Conservation (phyloP, 1,140 invertebrate genomes). For the Drosophila albomicans region DNA sequence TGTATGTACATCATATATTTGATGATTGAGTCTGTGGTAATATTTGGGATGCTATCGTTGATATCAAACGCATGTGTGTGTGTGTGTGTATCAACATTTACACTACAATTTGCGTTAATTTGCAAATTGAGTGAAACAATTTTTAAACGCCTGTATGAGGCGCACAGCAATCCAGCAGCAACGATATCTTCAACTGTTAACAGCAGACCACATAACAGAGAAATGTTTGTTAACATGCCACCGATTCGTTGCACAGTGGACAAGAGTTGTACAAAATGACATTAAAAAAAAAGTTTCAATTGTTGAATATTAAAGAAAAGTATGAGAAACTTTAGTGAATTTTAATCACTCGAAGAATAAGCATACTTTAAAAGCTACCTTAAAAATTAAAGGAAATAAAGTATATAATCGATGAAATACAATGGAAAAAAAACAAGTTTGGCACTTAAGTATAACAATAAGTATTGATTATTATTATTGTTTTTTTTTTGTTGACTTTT, state of each 20-base stretch:
- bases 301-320: background rate
- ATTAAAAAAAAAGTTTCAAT: background rate
- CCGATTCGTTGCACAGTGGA: slow-evolving; percentile 31
- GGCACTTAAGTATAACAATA: too few species aligned
- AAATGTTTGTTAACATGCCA: slow-evolving; percentile 29
- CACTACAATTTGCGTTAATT: slow-evolving; percentile 42
- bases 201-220: slow-evolving; percentile 13
- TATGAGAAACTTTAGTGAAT: too few species aligned
- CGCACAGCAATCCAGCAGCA: slow-evolving; percentile 39
- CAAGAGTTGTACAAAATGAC: background rate
- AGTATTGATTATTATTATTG: too few species aligned
- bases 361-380: too few species aligned
- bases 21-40: slow-evolving; percentile 23
- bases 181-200: slow-evolving; percentile 2
- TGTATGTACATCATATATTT: slow-evolving; percentile 30
- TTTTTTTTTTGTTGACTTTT: too few species aligned
- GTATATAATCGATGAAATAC: too few species aligned
- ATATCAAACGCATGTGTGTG: background rate
- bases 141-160: slow-evolving; percentile 53
- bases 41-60: slow-evolving; percentile 1
- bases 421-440: too few species aligned
- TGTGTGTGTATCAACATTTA: slow-evolving; percentile 39
- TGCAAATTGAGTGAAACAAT: slow-evolving; percentile 52
- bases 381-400: too few species aligned
- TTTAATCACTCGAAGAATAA: too few species aligned